Evolutionary conservation across 2,113 vertebrate genomes (phyloP).

Genomic region (Phrynocephalus versicolor): DNA sequence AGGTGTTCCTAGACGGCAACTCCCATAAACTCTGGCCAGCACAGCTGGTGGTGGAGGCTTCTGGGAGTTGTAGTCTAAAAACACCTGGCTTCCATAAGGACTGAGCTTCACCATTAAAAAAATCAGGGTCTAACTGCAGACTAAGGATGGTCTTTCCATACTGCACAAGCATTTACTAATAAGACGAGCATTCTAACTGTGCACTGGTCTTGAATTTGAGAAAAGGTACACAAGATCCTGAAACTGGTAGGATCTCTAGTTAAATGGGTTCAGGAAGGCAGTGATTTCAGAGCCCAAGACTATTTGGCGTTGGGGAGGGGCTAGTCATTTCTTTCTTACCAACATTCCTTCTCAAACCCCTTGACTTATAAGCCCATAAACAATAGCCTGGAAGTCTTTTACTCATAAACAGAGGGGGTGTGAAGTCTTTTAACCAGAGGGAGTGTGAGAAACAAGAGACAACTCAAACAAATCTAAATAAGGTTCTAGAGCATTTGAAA

Average conservation of each 20-base stretch:
- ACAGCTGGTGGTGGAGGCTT: too few species aligned
- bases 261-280: background rate
- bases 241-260: background rate
- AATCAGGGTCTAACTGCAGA: background rate
- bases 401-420: background rate
- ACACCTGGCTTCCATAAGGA: background rate
- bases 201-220: background rate
- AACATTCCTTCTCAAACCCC: background rate
- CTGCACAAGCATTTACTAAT: too few species aligned
- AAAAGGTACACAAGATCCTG: background rate
- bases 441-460: background rate
- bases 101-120: background rate
- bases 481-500: background rate
- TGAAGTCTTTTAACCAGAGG: background rate
- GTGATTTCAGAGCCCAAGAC: background rate
- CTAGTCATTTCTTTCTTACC: background rate
- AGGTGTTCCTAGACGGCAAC: too few species aligned
- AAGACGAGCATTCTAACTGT: background rate
- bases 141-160: background rate
- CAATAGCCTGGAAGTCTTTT: too few species aligned
- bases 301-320: background rate
- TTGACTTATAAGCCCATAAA: background rate
- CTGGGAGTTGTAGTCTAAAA: background rate
- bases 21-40: too few species aligned
- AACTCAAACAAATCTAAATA: background rate